Conservation (phyloP, 2,113 vertebrate genomes). For the Orthonyx spaldingii region DNA sequence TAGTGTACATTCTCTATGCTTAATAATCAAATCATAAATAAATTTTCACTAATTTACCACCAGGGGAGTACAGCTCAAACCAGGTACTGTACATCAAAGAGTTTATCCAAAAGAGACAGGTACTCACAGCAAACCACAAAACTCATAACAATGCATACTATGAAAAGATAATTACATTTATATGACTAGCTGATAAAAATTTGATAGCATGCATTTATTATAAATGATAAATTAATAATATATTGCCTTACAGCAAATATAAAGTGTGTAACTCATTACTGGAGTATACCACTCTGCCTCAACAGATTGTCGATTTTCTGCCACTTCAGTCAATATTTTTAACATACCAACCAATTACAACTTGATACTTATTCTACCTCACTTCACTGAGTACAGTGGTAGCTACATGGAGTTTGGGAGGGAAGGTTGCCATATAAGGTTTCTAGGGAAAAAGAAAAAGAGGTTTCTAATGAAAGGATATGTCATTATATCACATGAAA, state of each 20-base stretch:
- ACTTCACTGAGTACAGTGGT: neutral
- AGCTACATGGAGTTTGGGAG: neutral
- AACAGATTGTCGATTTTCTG: neutral
- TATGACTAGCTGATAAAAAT: neutral
- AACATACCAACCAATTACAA: neutral
- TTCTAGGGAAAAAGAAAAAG: neutral
- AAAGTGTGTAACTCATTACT: slow-evolving; percentile 12
- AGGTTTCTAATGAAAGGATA: neutral
- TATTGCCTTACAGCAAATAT: slow-evolving; percentile 6
- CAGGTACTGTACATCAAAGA: neutral
- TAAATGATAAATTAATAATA: slow-evolving; percentile 35
- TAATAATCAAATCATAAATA: neutral
- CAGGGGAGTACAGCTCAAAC: neutral
- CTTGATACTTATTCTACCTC: neutral
- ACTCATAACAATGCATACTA: neutral
- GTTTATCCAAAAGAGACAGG: neutral
- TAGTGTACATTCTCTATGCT: neutral
- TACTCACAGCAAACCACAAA: neutral
- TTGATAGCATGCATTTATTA: slow-evolving; percentile 8
- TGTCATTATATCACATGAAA: neutral
- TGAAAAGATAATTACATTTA: neutral
- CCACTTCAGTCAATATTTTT: slow-evolving; percentile 8
- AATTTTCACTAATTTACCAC: neutral
- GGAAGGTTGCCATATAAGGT: neutral
- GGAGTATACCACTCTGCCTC: neutral